A percentile compares a stretch with the other conserved stretches of the same genome.
Conservation (phyloP, 2,797 vertebrate genomes). For the Microctenopoma lineatum region DNA sequence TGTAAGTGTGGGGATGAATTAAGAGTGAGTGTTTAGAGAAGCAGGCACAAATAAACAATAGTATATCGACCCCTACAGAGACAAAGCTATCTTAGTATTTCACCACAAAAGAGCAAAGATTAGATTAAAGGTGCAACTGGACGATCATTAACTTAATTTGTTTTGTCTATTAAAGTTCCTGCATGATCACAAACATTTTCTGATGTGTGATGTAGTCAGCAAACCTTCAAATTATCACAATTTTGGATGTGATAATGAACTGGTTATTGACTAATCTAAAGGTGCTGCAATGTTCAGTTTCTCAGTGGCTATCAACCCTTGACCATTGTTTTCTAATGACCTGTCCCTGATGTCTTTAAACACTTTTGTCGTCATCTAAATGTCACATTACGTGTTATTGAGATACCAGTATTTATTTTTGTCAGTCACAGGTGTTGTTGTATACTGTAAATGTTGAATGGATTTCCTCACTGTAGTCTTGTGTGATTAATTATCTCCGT, state of each 20-base stretch:
- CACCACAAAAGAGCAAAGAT: neutral
- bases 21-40: neutral
- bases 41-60: too few species aligned
- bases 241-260: too few species aligned
- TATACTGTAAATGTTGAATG: neutral
- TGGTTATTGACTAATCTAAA: too few species aligned
- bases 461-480: neutral
- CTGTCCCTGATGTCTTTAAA: neutral
- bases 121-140: neutral
- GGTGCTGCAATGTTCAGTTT: neutral
- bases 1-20: neutral
- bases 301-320: neutral
- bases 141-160: too few species aligned
- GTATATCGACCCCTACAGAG: neutral
- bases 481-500: slow-evolving; percentile 24
- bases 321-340: neutral
- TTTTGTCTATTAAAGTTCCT: too few species aligned
- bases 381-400: neutral
- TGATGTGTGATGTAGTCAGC: too few species aligned
- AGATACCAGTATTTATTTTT: neutral
- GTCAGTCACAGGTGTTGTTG: neutral
- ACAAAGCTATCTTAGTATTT: neutral
- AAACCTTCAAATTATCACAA: too few species aligned
- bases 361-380: neutral
- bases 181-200: too few species aligned